Percentiles rank a stretch among this genome's conserved stretches.
Conservation (phyloP, 1,140 invertebrate genomes). For the Colletes gigas region DNA sequence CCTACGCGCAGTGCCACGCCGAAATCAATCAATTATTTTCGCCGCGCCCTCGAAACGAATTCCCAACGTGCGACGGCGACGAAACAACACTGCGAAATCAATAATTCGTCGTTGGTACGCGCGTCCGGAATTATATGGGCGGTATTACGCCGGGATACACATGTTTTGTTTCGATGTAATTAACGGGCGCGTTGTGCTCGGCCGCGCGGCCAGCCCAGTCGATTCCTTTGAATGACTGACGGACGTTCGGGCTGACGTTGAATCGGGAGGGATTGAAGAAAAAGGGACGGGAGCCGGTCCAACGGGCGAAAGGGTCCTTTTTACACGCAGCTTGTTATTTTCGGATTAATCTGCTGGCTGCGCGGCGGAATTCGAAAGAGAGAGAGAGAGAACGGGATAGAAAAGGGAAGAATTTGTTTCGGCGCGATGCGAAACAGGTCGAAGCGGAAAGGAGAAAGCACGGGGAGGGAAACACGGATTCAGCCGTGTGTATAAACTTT, state of each 20-base stretch:
- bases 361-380: constrained; percentile 1
- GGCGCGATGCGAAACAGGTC: constrained; percentile 17
- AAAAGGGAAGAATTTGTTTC: constrained; percentile 44
- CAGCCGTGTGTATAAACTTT: constrained; percentile 67
- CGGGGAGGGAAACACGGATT: constrained; percentile 16
- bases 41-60: no score
- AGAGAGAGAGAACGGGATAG: background rate
- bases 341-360: constrained; percentile 55
- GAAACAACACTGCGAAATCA: background rate
- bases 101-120: background rate
- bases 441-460: background rate
- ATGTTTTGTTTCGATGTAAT: constrained; percentile 26
- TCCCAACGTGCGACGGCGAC: no score
- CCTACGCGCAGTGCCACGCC: no score
- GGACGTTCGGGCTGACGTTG: constrained; percentile 6
- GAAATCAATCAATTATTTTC: no score
- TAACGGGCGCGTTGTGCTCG: background rate
- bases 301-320: constrained; percentile 10
- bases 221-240: constrained; percentile 37
- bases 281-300: background rate
- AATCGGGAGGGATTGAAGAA: constrained; percentile 3
- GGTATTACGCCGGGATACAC: background rate
- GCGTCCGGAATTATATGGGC: background rate
- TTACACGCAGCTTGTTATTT: constrained; percentile 57
- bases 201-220: background rate